A percentile compares a stretch with the other conserved stretches of the same genome.
Evolutionary conservation across 37 sponge, comb jelly and placozoan genomes (phyloP).

Genomic region (Cladorhizidae sp.): DNA sequence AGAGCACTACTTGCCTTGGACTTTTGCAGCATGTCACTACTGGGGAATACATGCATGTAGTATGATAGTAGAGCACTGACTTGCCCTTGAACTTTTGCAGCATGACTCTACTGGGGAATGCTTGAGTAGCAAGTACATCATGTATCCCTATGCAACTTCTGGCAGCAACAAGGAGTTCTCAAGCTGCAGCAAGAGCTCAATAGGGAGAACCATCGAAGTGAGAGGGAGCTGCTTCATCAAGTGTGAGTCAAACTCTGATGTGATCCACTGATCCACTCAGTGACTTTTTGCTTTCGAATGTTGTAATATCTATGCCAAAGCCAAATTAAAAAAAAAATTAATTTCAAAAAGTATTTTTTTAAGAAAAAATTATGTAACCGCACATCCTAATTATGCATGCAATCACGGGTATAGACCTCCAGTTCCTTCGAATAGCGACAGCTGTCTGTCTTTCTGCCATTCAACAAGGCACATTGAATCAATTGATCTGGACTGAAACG

Average conservation of each 20-base stretch:
- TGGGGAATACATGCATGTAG: too few species aligned
- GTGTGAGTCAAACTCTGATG: conserved; percentile 17
- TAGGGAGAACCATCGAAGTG: conserved; percentile 48
- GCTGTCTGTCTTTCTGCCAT: too few species aligned
- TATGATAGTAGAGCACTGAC: not conserved
- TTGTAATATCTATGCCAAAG: not conserved
- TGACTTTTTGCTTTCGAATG: not conserved
- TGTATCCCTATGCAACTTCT: conserved; percentile 69
- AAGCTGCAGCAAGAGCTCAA: conserved; percentile 46
- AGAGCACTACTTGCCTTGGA: too few species aligned
- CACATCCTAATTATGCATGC: too few species aligned
- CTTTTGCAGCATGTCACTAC: too few species aligned
- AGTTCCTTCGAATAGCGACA: too few species aligned
- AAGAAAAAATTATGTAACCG: conserved; percentile 64
- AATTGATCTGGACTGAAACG: too few species aligned
- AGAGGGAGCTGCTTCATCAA: conserved; percentile 49
- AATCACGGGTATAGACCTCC: too few species aligned
- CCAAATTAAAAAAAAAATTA: not conserved
- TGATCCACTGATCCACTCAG: too few species aligned
- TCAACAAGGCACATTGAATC: too few species aligned
- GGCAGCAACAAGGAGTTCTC: conserved; percentile 66
- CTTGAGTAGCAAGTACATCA: conserved; percentile 63
- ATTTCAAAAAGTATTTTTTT: not conserved
- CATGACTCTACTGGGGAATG: conserved; percentile 66
- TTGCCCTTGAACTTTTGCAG: conserved; percentile 18